A percentile compares a stretch with the other conserved stretches of the same genome.
These are phyloP conservation scores for Dromaius novaehollandiae DNA, from an alignment of 2,113 vertebrate genomes.

Conservation along the genomic window DNA sequence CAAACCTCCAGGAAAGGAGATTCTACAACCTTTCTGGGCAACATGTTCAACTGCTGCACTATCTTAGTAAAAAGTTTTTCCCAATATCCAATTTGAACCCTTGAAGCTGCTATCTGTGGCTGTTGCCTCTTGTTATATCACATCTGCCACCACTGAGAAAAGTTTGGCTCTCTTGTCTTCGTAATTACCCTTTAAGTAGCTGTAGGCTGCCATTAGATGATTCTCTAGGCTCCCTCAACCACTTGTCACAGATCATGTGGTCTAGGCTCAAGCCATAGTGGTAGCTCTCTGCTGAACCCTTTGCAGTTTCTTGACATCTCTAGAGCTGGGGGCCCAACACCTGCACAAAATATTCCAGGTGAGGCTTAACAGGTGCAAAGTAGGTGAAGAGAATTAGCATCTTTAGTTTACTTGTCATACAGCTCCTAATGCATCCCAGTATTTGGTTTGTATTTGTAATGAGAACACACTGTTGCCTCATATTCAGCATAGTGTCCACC, in stretches of 20 bases:
- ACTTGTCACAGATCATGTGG: not conserved
- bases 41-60: fast-evolving
- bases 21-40: not conserved
- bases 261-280: not conserved
- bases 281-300: not conserved
- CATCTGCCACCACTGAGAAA: not conserved
- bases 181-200: not conserved
- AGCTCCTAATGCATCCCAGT: not conserved
- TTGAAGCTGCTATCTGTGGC: not conserved
- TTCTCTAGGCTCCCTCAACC: not conserved
- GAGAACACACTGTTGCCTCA: not conserved
- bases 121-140: not conserved
- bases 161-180: not conserved
- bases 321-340: not conserved
- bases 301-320: not conserved
- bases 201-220: not conserved
- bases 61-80: not conserved
- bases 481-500: fast-evolving
- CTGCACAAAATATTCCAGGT: not conserved
- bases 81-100: not conserved
- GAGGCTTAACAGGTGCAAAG: not conserved
- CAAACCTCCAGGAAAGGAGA: not conserved
- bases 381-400: not conserved
- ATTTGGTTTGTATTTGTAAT: not conserved
- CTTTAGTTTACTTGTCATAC: not conserved